Evolutionary conservation across 2,888 invertebrate species (phyloP), one percentile per base, ranked within the genome.

Genomic region (Phyllotreta cruciferae): DNA sequence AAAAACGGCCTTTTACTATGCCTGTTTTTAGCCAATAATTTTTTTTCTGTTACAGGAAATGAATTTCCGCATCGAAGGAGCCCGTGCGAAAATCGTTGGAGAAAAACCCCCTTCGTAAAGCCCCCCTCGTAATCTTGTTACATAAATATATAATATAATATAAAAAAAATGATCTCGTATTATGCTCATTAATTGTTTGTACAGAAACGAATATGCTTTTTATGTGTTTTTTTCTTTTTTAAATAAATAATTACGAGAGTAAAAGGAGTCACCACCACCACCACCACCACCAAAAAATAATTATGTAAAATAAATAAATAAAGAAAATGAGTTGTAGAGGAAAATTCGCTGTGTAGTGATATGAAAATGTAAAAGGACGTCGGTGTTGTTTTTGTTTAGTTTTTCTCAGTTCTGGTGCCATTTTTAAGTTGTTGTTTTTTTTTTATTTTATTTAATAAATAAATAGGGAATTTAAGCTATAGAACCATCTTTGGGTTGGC

Each of bases 111-210:
- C n/a, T n/a, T n/a, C n/a, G n/a, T n/a, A n/a, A n/a, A n/a, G n/a
- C n/a, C n/a, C n/a, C n/a, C n/a, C n/a, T n/a, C n/a, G n/a, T 77
- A 78, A 77, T 76, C 73, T 78, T 78, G 77, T 77, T 79, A 75
- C 73, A 24, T 24, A 24, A 24, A n/a, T n/a, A n/a, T n/a, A n/a
- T n/a, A n/a, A n/a, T n/a, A n/a, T n/a, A n/a, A n/a, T n/a, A n/a
- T n/a, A n/a, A 24, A 24, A 24, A 24, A 52, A 76, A 77, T 80
- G 80, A 80, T 80, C 80, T 80, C 80, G 79, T 80, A 78, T 80
- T 79, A 79, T 77, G 79, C 77, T 79, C 78, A 79, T 78, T 75
- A 77, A 77, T 78, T 79, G 79, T 80, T 80, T 80, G 80, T 80
- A 80, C 79, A 80, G 79, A 77, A 73, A 73, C 70, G 70, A 70